Conservation (phyloP, 2,113 vertebrate species). For the Lepidothrix coronata region DNA sequence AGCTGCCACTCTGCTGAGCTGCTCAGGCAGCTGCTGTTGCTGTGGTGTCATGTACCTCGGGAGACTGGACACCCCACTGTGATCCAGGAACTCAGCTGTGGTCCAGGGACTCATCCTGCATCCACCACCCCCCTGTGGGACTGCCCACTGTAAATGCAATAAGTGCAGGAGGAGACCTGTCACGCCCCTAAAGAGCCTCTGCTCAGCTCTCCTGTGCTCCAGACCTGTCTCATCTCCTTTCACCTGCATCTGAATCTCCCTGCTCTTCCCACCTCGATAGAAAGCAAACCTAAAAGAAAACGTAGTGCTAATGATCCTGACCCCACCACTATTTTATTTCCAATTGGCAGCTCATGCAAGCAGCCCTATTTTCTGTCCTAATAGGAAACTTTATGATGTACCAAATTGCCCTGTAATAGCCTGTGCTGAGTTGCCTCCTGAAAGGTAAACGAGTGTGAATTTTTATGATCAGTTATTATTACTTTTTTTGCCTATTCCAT, state of each 20-base stretch:
- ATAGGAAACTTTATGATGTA: slow-evolving; percentile 56
- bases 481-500: slow-evolving; percentile 17
- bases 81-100: background rate
- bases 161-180: background rate
- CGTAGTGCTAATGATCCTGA: background rate
- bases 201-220: background rate
- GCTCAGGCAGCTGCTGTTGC: background rate
- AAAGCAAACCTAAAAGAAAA: slow-evolving; percentile 15
- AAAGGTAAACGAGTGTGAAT: slow-evolving; percentile 56
- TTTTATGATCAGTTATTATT: slow-evolving; percentile 44
- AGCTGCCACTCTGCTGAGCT: background rate
- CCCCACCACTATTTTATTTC: slow-evolving; percentile 46
- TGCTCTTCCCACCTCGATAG: background rate
- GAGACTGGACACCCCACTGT: background rate
- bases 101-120: background rate
- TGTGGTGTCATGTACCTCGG: background rate
- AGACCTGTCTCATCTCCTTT: background rate
- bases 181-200: background rate
- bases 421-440: slow-evolving; percentile 31
- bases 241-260: background rate
- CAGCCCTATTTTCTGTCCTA: slow-evolving; percentile 52
- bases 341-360: slow-evolving; percentile 58
- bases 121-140: rapidly evolving
- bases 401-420: slow-evolving; percentile 57
- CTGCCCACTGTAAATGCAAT: background rate